Evolutionary conservation across 2,797 vertebrate species (phyloP).

Genomic region (Streptopelia turtur): DNA sequence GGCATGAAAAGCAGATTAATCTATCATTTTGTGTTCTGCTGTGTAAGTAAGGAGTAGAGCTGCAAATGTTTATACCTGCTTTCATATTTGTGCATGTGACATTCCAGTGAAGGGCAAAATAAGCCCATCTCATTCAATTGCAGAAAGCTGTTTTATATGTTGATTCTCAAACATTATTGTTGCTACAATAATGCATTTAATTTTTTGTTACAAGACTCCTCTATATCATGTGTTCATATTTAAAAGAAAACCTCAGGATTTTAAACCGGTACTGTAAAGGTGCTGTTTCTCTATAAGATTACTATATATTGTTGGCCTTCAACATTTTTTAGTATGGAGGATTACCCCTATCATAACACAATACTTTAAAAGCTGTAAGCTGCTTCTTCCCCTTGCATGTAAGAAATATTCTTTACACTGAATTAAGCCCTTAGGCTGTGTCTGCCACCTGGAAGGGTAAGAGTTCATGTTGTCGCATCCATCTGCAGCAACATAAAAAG

Average conservation of each 20-base stretch:
- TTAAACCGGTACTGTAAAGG: background rate
- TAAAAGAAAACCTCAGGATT: background rate
- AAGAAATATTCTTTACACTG: background rate
- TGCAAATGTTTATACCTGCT: slow-evolving; percentile 25
- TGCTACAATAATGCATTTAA: background rate
- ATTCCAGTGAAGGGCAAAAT: background rate
- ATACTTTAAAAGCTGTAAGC: background rate
- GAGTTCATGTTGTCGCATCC: background rate
- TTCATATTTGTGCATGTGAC: slow-evolving; percentile 5
- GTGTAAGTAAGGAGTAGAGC: slow-evolving; percentile 18
- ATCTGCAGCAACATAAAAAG: background rate
- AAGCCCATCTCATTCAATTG: background rate
- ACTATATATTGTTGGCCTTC: background rate
- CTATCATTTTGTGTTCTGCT: background rate
- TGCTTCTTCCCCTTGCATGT: background rate
- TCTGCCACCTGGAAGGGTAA: background rate
- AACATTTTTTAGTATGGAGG: background rate
- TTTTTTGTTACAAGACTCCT: background rate
- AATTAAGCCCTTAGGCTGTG: background rate
- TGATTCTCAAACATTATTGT: background rate
- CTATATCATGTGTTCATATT: background rate
- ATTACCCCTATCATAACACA: background rate
- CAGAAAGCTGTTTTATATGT: background rate
- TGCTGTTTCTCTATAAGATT: background rate
- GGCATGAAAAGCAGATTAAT: slow-evolving; percentile 37